These are phyloP conservation scores for Oopsacas minuta DNA, from an alignment of 37 sponge, comb jelly and placozoan genomes.

Conservation along the genomic window DNA sequence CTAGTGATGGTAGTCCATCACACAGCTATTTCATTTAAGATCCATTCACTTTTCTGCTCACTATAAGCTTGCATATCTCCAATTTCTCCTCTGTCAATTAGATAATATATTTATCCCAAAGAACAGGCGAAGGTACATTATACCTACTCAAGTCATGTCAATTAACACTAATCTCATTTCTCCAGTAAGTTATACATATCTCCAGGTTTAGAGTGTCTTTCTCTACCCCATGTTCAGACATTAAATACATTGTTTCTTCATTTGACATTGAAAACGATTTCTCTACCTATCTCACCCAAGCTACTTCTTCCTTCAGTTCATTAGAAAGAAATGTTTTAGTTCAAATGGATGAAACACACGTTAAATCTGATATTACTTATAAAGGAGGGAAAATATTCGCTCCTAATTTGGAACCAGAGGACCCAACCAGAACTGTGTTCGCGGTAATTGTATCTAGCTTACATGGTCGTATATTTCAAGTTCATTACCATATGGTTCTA, in stretches of 20 bases:
- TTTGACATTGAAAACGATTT: neutral
- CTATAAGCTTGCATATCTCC: neutral
- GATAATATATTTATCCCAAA: neutral
- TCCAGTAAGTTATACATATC: neutral
- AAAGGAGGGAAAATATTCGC: neutral
- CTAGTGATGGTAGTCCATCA: no score
- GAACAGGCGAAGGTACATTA: neutral
- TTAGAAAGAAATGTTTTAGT: neutral
- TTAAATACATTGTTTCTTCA: neutral
- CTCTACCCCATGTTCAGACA: neutral
- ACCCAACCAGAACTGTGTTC: neutral
- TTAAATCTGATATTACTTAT: neutral
- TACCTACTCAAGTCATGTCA: neutral
- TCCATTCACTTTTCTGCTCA: no score
- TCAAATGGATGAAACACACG: conserved; percentile 1
- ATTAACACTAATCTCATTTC: neutral
- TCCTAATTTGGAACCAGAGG: neutral
- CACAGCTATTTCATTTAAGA: no score
- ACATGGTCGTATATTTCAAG: no score
- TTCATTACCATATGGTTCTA: no score
- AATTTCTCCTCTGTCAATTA: neutral
- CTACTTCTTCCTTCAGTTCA: neutral
- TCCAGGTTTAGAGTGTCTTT: neutral
- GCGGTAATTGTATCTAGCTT: no score
- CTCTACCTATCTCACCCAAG: neutral